phyloP scores from a whole-genome alignment of 2,888 invertebrate genomes.

The Orthosia incerta region DNA sequence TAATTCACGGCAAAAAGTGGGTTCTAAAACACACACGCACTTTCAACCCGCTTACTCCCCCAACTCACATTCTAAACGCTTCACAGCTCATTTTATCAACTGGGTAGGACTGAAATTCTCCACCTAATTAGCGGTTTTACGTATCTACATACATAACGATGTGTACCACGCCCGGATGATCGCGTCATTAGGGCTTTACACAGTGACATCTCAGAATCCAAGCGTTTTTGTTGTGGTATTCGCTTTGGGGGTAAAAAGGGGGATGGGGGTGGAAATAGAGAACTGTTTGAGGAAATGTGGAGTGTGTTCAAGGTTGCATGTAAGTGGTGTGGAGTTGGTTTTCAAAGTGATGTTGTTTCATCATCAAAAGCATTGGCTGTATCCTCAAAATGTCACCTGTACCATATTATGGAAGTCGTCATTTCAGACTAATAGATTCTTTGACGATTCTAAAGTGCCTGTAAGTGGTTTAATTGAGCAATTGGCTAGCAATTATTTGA shows the following conservation, averaged over 20 bases:
- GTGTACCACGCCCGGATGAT: slow-evolving; percentile 45
- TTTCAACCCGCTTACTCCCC: slow-evolving; percentile 35
- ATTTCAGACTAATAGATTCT: no score
- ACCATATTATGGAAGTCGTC: no score
- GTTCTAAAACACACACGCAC: no score
- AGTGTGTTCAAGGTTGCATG: not conserved
- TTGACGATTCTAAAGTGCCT: no score
- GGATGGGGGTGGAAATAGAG: not conserved
- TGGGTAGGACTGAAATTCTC: slow-evolving; percentile 56
- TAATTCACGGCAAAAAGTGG: not conserved
- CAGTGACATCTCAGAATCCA: slow-evolving; percentile 35
- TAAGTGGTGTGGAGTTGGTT: not conserved
- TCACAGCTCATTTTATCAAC: slow-evolving; percentile 61
- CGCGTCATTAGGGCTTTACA: slow-evolving; percentile 52
- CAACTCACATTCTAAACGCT: slow-evolving; percentile 34
- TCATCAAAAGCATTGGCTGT: not conserved
- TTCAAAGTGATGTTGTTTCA: not conserved
- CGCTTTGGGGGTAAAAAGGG: slow-evolving; percentile 24
- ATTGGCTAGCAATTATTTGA: no score
- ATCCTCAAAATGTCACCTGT: not conserved
- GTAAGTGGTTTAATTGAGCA: no score
- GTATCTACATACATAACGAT: slow-evolving; percentile 54
- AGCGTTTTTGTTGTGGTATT: slow-evolving; percentile 45
- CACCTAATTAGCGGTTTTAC: slow-evolving; percentile 68
- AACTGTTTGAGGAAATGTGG: no score